Evolutionary conservation across 2,113 vertebrate species (phyloP), one percentile per base, ranked within the genome.

Genomic region (Sinocyclocheilus rhinocerous): DNA sequence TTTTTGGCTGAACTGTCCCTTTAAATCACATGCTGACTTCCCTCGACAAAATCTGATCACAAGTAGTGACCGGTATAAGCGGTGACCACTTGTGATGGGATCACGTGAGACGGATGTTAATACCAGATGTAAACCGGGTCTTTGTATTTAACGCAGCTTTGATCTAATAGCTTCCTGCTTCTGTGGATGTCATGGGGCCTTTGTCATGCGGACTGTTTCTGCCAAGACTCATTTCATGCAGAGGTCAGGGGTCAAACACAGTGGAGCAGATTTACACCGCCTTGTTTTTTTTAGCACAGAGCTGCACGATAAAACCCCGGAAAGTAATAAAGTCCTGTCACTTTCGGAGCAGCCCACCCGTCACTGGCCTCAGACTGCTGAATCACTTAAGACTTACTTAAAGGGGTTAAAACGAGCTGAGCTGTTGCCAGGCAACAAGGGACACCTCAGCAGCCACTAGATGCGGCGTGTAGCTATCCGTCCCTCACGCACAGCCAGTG

Each of bases 341-440:
- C 52, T 87, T 85, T 80, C 22, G 67, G 67, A 89, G 33, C 12
- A 63, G 75, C 84, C 73, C 73, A 86, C 63, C 76, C 65, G 76
- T 84, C 84, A 72, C 83, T 29, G 69, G 77, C 50, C 50, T 85
- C 72, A 75, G 84, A 84, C 79, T 86, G 86, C 82, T 61, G 69
- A 77, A 80, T 87, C 81, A 89, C 88, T 85, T 85, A 87, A 89
- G 77, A 78, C 75, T 80, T 81, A 39, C 67, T 67, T 87, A 59
- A 55, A 80, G 77, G 89, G 87, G 84, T 88, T 86, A 86, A 89
- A 86, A 91, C 85, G 91, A 92, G 92, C 88, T 78, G 92, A 88
- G 88, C 91, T 89, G 94, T 95, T 94, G 94, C 94, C 55, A 88
- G 91, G 94, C 94, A 94, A 94, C 94, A 94, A 89, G 93, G 90